Conservation (phyloP, 2,113 vertebrate species). For the Bujurquina vittata region DNA sequence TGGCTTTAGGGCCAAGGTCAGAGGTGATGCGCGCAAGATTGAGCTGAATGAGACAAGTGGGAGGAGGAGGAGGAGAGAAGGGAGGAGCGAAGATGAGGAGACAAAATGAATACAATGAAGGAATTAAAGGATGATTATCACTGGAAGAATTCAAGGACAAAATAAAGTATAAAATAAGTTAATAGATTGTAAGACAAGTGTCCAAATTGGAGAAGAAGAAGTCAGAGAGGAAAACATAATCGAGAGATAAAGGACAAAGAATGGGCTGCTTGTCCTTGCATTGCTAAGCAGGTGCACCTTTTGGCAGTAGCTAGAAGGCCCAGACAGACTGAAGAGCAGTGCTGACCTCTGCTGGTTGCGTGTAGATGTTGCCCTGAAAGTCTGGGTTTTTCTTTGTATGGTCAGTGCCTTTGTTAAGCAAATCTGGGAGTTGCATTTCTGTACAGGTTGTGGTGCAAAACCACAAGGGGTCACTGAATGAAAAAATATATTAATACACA, state of each 20-base stretch:
- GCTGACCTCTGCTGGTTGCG: constrained; percentile 67
- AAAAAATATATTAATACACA: background rate
- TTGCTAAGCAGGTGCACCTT: constrained; percentile 68
- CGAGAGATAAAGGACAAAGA: constrained; percentile 48
- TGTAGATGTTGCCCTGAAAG: background rate
- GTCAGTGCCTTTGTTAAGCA: background rate
- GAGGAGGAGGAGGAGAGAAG: constrained; percentile 1
- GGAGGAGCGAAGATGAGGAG: constrained; percentile 18
- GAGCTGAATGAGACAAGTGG: background rate
- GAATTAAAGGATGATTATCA: background rate
- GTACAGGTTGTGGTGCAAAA: background rate
- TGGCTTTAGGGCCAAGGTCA: constrained; percentile 61
- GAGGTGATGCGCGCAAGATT: constrained; percentile 41
- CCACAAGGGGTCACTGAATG: background rate
- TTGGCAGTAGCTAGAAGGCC: constrained; percentile 31
- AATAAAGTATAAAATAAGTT: constrained; percentile 1
- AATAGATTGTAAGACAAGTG: constrained; percentile 26
- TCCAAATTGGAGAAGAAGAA: constrained; percentile 13
- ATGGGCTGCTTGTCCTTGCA: constrained; percentile 60
- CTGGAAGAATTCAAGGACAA: constrained; percentile 6
- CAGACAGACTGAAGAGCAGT: constrained; percentile 8
- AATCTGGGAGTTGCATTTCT: background rate
- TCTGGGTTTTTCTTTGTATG: background rate
- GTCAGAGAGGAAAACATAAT: constrained; percentile 47
- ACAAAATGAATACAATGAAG: constrained; percentile 30